These are phyloP conservation scores for Tragelaphus strepsiceros DNA, from an alignment of 2,113 vertebrate genomes.

Conservation along the genomic window DNA sequence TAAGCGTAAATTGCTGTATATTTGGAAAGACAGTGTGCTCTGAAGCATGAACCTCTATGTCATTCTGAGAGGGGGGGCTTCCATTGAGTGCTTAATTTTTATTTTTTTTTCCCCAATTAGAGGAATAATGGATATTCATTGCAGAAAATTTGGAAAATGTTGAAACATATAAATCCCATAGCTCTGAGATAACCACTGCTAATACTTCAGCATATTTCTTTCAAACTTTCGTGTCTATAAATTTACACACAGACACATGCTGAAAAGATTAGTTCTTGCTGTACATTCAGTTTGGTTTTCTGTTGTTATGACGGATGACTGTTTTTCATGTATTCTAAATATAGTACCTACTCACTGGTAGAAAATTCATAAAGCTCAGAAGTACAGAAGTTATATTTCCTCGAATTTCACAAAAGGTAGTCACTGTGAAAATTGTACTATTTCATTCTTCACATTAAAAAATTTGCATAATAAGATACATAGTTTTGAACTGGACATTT, in stretches of 20 bases:
- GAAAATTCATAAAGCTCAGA: background rate
- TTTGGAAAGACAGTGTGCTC: background rate
- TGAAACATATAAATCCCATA: background rate
- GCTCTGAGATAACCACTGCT: slow-evolving; percentile 26
- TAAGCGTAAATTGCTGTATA: background rate
- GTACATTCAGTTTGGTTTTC: background rate
- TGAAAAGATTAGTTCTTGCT: background rate
- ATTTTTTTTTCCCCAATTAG: slow-evolving; percentile 28
- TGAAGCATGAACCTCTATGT: background rate
- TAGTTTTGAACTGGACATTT: background rate
- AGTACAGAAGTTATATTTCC: background rate
- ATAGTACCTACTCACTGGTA: background rate
- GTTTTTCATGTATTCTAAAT: background rate
- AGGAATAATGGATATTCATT: slow-evolving; percentile 3
- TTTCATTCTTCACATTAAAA: background rate
- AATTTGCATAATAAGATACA: background rate
- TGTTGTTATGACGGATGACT: slow-evolving; percentile 23
- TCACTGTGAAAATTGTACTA: background rate
- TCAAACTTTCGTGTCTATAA: slow-evolving; percentile 25
- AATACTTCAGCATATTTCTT: slow-evolving; percentile 35
- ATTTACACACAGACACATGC: background rate
- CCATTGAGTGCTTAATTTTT: background rate
- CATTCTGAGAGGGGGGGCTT: background rate
- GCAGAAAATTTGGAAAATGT: background rate
- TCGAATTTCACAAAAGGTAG: background rate